These are phyloP conservation scores for Pygoscelis antarcticus DNA, from an alignment of 2,113 vertebrate species.

Conservation along the genomic window DNA sequence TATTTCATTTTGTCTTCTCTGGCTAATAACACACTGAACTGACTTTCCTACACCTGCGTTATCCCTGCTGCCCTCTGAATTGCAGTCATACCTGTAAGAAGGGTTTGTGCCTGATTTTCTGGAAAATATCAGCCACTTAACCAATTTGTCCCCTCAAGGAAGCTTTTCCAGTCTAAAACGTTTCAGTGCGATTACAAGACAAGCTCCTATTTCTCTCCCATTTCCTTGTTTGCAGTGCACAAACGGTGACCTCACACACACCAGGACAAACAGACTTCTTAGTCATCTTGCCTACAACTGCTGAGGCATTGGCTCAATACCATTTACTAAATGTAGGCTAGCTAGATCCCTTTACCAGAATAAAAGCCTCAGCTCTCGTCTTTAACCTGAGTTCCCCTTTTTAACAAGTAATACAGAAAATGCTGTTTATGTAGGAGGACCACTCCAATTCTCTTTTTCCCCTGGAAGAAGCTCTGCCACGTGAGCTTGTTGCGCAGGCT, in stretches of 20 bases:
- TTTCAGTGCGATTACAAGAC: neutral
- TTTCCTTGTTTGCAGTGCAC: neutral
- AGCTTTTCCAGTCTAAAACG: neutral
- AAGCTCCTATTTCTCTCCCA: neutral
- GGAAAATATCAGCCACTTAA: neutral
- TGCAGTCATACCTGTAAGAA: neutral
- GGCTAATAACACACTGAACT: neutral
- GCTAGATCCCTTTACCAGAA: neutral
- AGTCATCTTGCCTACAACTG: neutral
- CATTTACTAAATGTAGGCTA: neutral
- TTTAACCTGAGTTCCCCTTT: neutral
- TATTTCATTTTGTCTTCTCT: neutral
- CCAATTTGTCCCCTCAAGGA: neutral
- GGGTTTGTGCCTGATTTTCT: neutral
- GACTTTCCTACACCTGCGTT: neutral
- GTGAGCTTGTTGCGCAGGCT: no score
- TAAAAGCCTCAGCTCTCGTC: neutral
- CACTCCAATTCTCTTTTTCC: neutral
- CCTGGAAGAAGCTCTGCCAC: neutral
- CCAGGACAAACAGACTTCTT: neutral
- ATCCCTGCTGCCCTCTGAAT: neutral
- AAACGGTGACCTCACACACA: accelerated
- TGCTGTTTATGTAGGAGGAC: neutral
- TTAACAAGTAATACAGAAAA: neutral
- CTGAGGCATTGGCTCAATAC: neutral